Evolutionary conservation across 2,888 invertebrate species (phyloP).

Genomic region (Caenorhabditis sp.): DNA sequence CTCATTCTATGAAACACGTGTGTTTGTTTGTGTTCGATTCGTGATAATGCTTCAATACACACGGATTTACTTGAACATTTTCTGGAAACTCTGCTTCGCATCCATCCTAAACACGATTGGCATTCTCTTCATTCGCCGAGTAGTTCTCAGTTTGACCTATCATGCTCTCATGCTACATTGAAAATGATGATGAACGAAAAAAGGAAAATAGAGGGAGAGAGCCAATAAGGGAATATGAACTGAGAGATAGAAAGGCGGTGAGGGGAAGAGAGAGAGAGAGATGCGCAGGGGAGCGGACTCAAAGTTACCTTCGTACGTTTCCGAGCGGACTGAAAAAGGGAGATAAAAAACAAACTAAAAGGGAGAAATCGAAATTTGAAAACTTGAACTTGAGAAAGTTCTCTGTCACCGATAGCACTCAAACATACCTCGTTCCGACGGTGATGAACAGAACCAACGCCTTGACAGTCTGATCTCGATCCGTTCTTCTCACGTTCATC

Average conservation of each 20-base stretch:
- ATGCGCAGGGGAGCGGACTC: conserved; percentile 8
- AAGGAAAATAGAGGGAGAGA: conserved; percentile 24
- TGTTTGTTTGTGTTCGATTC: conserved; percentile 1
- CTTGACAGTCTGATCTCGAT: conserved; percentile 78
- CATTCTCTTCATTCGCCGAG: conserved; percentile 32
- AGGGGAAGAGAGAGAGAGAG: conserved; percentile 11
- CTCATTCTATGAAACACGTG: neutral
- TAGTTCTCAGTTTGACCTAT: no score
- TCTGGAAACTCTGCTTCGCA: conserved; percentile 57
- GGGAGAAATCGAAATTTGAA: conserved; percentile 10
- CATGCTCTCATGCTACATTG: conserved; percentile 42
- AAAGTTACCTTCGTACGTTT: conserved; percentile 62
- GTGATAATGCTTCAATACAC: conserved; percentile 30
- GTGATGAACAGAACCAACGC: conserved; percentile 79
- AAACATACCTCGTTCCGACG: conserved; percentile 74
- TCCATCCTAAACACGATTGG: conserved; percentile 51
- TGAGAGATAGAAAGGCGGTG: conserved; percentile 37
- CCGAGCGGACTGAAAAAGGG: conserved; percentile 64
- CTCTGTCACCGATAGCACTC: no score
- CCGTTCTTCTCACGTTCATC: conserved; percentile 75
- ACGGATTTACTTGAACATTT: conserved; percentile 57
- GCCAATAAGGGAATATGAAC: neutral
- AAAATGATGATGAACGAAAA: conserved; percentile 15
- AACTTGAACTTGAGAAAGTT: no score
- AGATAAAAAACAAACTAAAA: conserved; percentile 10